phyloP scores from a whole-genome alignment of 2,888 invertebrate species.

The Liposcelis brunnea region DNA sequence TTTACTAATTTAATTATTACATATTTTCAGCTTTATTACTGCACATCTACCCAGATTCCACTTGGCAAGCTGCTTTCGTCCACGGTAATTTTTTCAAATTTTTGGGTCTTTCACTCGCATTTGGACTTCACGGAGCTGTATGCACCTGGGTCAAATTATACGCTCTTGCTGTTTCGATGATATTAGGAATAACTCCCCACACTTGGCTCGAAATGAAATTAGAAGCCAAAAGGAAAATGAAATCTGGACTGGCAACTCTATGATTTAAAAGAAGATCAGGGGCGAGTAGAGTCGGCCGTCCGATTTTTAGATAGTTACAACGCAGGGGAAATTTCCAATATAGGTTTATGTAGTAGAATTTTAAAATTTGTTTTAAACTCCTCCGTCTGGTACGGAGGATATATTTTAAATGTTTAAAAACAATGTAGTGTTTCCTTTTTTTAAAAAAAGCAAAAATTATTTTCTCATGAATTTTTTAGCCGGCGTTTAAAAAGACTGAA shows the following conservation, averaged over 20 bases:
- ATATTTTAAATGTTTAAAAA: too few relatives aligned
- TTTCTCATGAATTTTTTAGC: too few relatives aligned
- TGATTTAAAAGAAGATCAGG: not conserved
- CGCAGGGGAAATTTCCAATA: too few relatives aligned
- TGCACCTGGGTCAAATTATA: constrained; percentile 34
- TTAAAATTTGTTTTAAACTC: too few relatives aligned
- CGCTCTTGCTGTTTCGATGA: constrained; percentile 29
- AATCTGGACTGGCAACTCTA: constrained; percentile 11
- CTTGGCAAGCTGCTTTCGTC: constrained; percentile 29
- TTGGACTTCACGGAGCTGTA: constrained; percentile 38
- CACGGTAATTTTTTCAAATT: constrained; percentile 34
- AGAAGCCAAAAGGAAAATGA: constrained; percentile 24
- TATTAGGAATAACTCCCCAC: constrained; percentile 35
- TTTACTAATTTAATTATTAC: too few relatives aligned
- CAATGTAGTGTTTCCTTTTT: too few relatives aligned
- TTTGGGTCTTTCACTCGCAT: constrained; percentile 36
- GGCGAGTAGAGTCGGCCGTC: too few relatives aligned
- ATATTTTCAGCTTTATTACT: constrained; percentile 23
- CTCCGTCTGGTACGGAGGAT: too few relatives aligned
- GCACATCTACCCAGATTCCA: constrained; percentile 24
- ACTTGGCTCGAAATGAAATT: constrained; percentile 34
- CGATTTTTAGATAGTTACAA: too few relatives aligned
- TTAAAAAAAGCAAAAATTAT: too few relatives aligned
- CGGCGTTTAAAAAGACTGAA: too few relatives aligned
- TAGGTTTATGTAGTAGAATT: too few relatives aligned